Evolutionary conservation across 2,797 vertebrate species (phyloP).

Genomic region (Ficedula albicollis): DNA sequence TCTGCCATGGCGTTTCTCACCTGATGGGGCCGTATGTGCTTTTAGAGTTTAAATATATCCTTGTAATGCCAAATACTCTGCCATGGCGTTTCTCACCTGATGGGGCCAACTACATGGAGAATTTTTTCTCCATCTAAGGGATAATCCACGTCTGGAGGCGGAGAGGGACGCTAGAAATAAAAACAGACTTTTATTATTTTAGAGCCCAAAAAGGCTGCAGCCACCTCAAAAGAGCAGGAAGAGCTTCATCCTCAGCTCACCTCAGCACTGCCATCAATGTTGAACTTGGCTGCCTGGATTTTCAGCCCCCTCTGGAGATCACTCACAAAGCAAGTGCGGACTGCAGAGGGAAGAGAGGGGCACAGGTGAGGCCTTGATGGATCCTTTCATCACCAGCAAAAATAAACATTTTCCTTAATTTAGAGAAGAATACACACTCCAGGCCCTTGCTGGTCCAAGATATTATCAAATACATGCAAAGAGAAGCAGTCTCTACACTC

Average conservation of each 20-base stretch:
- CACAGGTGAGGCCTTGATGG: background rate
- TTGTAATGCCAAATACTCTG: background rate
- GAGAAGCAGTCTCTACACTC: background rate
- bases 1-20: conserved; percentile 69
- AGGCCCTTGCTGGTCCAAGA: background rate
- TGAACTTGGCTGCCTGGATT: conserved; percentile 95
- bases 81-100: too few relatives aligned
- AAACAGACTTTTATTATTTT: background rate
- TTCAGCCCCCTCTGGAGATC: conserved; percentile 92
- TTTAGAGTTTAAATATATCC: background rate
- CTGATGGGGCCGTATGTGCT: conserved; percentile 84
- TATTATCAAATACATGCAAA: background rate
- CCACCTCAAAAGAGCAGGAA: background rate
- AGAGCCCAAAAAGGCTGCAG: background rate
- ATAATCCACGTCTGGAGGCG: conserved; percentile 93
- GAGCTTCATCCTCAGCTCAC: conserved; percentile 70
- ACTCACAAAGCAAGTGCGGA: conserved; percentile 94
- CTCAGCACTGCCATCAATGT: conserved; percentile 89
- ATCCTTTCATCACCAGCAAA: background rate
- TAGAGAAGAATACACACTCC: background rate
- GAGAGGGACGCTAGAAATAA: conserved; percentile 83
- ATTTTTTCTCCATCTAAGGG: conserved; percentile 96
- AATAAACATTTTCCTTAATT: background rate
- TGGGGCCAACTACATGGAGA: conserved; percentile 90
- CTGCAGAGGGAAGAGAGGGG: conserved; percentile 53